Percentiles rank a stretch among this genome's conserved stretches.
These are phyloP conservation scores for Varecia variegata DNA, from an alignment of 2,797 vertebrate species.

Conservation along the genomic window DNA sequence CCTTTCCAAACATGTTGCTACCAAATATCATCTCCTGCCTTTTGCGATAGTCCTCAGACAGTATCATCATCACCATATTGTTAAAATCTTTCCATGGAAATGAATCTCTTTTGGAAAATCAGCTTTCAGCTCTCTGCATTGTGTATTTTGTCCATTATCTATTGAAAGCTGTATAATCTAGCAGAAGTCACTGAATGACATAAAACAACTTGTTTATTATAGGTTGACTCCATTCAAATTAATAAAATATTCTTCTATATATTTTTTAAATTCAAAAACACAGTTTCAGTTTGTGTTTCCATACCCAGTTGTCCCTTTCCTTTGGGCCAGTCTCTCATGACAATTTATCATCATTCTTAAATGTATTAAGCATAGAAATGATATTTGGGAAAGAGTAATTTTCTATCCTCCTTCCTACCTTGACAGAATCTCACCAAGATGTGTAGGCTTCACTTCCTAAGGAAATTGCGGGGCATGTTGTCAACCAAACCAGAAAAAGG, in stretches of 20 bases:
- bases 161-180: neutral
- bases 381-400: neutral
- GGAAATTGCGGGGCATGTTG: neutral
- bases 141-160: neutral
- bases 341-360: neutral
- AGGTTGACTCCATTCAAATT: neutral
- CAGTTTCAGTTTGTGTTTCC: neutral
- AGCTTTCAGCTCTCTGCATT: neutral
- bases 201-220: neutral
- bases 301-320: neutral
- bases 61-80: neutral
- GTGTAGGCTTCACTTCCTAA: neutral
- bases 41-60: neutral
- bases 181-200: neutral
- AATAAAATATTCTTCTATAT: neutral
- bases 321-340: neutral
- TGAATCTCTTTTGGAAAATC: neutral
- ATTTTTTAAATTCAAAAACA: neutral
- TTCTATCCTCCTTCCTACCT: neutral
- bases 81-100: neutral
- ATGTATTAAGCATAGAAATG: neutral
- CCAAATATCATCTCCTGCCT: neutral
- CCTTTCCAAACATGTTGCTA: neutral
- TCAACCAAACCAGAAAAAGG: neutral
- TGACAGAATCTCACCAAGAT: neutral